Evolutionary conservation across 1,140 invertebrate species (phyloP).

Genomic region (Nylanderia fulva): DNA sequence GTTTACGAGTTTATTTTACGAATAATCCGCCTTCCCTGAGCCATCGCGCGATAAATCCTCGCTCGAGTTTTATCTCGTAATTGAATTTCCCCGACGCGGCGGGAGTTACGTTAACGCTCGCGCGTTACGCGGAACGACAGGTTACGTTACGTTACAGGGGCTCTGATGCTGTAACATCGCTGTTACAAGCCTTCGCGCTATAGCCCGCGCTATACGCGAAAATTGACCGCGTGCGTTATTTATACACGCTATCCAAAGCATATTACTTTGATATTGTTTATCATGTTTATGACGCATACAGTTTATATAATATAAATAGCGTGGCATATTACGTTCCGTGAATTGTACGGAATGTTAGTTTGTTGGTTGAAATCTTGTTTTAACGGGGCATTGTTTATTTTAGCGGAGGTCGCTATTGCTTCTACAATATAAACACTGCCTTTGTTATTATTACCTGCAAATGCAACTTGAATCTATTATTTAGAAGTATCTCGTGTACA

Average conservation of each 20-base stretch:
- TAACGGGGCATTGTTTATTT: background rate
- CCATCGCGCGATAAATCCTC: constrained; percentile 53
- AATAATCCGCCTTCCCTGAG: constrained; percentile 37
- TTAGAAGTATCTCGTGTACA: background rate
- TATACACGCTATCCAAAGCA: background rate
- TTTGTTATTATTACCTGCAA: background rate
- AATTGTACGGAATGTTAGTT: background rate
- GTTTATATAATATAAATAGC: constrained; percentile 27
- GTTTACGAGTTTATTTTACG: constrained; percentile 56
- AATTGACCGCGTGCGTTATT: constrained; percentile 43
- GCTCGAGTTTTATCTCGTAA: constrained; percentile 58
- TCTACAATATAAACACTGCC: background rate
- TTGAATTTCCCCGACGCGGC: constrained; percentile 41
- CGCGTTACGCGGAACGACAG: constrained; percentile 51
- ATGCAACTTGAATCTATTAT: constrained; percentile 3
- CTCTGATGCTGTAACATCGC: constrained; percentile 22
- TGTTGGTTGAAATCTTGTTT: background rate
- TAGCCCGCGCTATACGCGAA: constrained; percentile 6
- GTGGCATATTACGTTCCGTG: background rate
- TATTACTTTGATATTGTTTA: constrained; percentile 27
- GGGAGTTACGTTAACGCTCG: constrained; percentile 48
- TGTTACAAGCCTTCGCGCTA: background rate
- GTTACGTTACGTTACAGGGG: background rate
- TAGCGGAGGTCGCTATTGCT: constrained; percentile 1
- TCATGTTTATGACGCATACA: background rate